Evolutionary conservation across 1,140 invertebrate genomes (phyloP).

Genomic region (Ericerus pela): DNA sequence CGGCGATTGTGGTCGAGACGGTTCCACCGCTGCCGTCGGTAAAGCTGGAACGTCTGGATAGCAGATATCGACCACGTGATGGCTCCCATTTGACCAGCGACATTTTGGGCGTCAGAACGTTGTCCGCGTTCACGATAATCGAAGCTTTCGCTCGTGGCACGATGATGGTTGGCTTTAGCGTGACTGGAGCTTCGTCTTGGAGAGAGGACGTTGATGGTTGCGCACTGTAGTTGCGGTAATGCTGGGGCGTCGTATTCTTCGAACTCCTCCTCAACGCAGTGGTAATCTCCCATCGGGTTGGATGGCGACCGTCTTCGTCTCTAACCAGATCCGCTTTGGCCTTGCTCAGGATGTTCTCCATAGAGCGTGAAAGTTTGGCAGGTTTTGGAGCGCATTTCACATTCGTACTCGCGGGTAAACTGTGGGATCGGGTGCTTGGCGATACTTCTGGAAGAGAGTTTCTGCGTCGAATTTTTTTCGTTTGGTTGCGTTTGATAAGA

Average conservation of each 20-base stretch:
- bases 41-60: background rate
- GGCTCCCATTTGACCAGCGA: constrained; percentile 9
- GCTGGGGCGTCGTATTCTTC: background rate
- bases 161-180: background rate
- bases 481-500: background rate
- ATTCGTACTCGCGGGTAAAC: background rate
- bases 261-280: no score
- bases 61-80: background rate
- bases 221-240: background rate
- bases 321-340: no score
- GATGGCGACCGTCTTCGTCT: no score
- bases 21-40: background rate
- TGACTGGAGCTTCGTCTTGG: background rate
- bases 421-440: background rate
- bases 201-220: background rate
- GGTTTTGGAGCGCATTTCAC: background rate
- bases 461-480: background rate
- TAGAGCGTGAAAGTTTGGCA: background rate
- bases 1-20: background rate
- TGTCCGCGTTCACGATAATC: constrained; percentile 10
- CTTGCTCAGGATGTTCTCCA: background rate
- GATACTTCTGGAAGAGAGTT: background rate
- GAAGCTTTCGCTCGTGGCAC: background rate
- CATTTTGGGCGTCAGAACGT: background rate
- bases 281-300: no score